These are phyloP conservation scores for Perca schrenkii DNA, from an alignment of 2,113 vertebrate genomes.

Conservation along the genomic window DNA sequence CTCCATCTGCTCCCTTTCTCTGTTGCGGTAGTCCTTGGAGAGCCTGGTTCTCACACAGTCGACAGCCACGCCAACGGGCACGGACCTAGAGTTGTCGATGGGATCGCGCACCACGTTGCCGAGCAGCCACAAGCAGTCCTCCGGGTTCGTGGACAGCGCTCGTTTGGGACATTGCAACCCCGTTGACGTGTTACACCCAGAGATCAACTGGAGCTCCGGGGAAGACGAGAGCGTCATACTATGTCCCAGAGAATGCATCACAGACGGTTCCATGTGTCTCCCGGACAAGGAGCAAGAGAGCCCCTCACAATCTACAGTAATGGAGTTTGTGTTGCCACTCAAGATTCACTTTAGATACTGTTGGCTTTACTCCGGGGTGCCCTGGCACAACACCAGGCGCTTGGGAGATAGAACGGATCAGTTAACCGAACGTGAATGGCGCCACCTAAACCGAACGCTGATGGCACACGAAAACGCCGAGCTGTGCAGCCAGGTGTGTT, in stretches of 20 bases:
- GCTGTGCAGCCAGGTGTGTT: background rate
- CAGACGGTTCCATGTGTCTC: background rate
- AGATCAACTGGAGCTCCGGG: background rate
- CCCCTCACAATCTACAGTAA: background rate
- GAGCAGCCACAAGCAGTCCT: background rate
- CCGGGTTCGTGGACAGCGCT: background rate
- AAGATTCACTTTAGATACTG: conserved; percentile 37
- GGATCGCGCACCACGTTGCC: background rate
- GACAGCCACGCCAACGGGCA: background rate
- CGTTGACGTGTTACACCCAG: background rate
- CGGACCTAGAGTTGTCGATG: background rate
- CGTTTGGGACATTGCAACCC: background rate
- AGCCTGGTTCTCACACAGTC: background rate
- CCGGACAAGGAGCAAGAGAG: background rate
- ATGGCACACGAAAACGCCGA: background rate
- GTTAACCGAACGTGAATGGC: background rate
- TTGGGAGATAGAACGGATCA: background rate
- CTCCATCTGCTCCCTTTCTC: background rate
- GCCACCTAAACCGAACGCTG: background rate
- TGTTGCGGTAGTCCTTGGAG: background rate
- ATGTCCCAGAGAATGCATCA: background rate
- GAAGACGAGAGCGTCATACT: background rate
- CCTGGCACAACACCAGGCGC: background rate
- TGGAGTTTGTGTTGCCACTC: conserved; percentile 3
- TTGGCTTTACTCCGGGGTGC: conserved; percentile 5